Percentiles rank a stretch among this genome's conserved stretches.
These are phyloP conservation scores for Sycophaga agraensis DNA, from an alignment of 1,140 invertebrate species.

Conservation along the genomic window DNA sequence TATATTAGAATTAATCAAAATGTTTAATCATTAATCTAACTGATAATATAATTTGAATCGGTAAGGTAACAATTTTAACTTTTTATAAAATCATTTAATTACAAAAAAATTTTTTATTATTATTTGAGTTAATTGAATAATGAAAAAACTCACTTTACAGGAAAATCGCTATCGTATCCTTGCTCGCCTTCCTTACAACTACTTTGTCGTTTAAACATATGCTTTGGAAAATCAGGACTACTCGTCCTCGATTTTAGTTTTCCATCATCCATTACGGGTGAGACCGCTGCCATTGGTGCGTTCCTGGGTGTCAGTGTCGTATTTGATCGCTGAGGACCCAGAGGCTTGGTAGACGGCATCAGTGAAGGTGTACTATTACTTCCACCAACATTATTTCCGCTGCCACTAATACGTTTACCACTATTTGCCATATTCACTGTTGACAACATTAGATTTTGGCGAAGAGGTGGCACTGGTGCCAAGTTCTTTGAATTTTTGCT, in stretches of 20 bases:
- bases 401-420: slow-evolving; percentile 1
- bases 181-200: slow-evolving; percentile 47
- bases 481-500: slow-evolving; percentile 48
- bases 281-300: slow-evolving; percentile 53
- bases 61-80: no score
- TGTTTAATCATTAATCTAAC: no score
- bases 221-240: slow-evolving; percentile 52
- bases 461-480: slow-evolving; percentile 50
- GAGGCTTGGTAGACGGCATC: slow-evolving; percentile 37
- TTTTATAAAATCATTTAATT: no score
- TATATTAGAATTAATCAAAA: no score
- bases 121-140: no score
- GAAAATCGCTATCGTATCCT: slow-evolving; percentile 53
- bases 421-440: background rate
- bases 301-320: slow-evolving; percentile 50
- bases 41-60: no score
- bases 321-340: slow-evolving; percentile 53
- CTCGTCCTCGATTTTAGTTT: slow-evolving; percentile 47
- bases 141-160: slow-evolving; percentile 54
- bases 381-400: no score
- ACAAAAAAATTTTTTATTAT: no score
- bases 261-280: slow-evolving; percentile 55
- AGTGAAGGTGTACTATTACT: slow-evolving; percentile 18
- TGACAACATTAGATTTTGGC: slow-evolving; percentile 42
- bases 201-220: slow-evolving; percentile 49